phyloP scores from a whole-genome alignment of 2,888 invertebrate species.

The Amphipyra berbera region DNA sequence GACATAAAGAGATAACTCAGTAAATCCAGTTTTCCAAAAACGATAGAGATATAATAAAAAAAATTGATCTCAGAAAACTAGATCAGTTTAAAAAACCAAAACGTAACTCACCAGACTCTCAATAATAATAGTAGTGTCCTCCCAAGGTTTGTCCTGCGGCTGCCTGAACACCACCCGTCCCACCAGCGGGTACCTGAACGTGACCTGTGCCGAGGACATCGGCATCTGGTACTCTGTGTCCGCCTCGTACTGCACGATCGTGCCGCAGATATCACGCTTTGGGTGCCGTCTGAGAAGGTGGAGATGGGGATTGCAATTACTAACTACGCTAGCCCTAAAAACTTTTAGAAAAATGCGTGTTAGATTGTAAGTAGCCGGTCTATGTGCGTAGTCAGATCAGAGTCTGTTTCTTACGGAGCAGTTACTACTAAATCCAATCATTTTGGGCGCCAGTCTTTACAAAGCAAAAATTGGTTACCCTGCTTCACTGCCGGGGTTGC shows the following conservation, averaged over 20 bases:
- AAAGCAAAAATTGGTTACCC: no score
- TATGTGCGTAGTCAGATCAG: no score
- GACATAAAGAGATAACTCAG: no score
- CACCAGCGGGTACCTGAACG: constrained; percentile 96
- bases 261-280: constrained; percentile 89
- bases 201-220: constrained; percentile 94
- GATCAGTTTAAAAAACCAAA: neutral
- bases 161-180: constrained; percentile 96
- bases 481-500: no score
- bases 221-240: constrained; percentile 92
- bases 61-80: neutral
- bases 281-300: constrained; percentile 69
- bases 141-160: constrained; percentile 93
- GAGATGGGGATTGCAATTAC: neutral
- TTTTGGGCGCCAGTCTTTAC: no score
- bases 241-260: constrained; percentile 90
- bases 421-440: no score
- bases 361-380: no score
- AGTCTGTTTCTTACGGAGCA: no score
- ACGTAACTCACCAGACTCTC: constrained; percentile 90
- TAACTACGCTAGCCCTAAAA: neutral
- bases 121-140: constrained; percentile 95
- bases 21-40: no score
- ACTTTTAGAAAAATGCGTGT: no score
- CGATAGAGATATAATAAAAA: no score